Evolutionary conservation across 2,113 vertebrate species (phyloP), one percentile per base, ranked within the genome.

Genomic region (Gobius niger): DNA sequence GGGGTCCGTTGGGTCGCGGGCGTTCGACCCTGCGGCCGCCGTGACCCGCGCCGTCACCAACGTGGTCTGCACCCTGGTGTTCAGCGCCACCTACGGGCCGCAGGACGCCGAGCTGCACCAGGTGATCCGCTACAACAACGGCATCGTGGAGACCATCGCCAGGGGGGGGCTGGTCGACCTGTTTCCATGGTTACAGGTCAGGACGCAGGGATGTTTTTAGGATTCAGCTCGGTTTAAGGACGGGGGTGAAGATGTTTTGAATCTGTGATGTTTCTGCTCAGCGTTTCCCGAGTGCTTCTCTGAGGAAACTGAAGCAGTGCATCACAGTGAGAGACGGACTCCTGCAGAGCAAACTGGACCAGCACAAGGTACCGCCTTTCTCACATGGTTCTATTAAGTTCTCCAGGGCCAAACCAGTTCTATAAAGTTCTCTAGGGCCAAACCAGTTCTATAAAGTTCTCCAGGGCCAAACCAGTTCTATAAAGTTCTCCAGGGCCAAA

Each of bases 361-460:
- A 93, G 13, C 93, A 94, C 85, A 92, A 93, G 92, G 93, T 93
- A n/a, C n/a, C n/a, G n/a, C n/a, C n/a, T n/a, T n/a, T n/a, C n/a
- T n/a, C n/a, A n/a, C n/a, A n/a, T n/a, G n/a, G n/a, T n/a, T n/a
- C n/a, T n/a, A n/a, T n/a, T n/a, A n/a, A n/a, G n/a, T n/a, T n/a
- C n/a, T n/a, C n/a, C n/a, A n/a, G n/a, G n/a, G n/a, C n/a, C n/a
- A n/a, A n/a, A n/a, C n/a, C n/a, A n/a, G n/a, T n/a, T n/a, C n/a
- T n/a, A n/a, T n/a, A n/a, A n/a, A n/a, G n/a, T n/a, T n/a, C n/a
- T n/a, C n/a, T n/a, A n/a, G n/a, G n/a, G n/a, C n/a, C n/a, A n/a
- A n/a, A n/a, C n/a, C n/a, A n/a, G n/a, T n/a, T n/a, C n/a, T n/a
- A n/a, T n/a, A n/a, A n/a, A n/a, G n/a, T n/a, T n/a, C n/a, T n/a